A percentile compares a stretch with the other conserved stretches of the same genome.
phyloP scores from a whole-genome alignment of 2,888 invertebrate species.

The Hemistola chrysoprasaria region DNA sequence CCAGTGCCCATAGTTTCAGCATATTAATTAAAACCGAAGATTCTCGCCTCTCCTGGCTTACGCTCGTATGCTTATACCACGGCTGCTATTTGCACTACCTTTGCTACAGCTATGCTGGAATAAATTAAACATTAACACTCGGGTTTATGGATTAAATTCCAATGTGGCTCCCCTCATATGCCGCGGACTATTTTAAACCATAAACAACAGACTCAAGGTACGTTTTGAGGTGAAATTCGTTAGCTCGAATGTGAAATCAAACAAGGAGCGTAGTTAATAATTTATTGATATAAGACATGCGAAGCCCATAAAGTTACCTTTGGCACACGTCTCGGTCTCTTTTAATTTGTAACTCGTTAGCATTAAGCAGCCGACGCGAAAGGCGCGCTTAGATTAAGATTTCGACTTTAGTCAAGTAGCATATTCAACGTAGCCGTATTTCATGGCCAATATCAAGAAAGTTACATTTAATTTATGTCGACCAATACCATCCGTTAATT shows the following conservation, averaged over 20 bases:
- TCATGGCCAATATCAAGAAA: constrained; percentile 44
- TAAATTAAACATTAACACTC: constrained; percentile 63
- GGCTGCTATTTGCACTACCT: constrained; percentile 51
- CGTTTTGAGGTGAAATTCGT: constrained; percentile 57
- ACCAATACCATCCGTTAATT: constrained; percentile 37
- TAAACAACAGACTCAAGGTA: constrained; percentile 58
- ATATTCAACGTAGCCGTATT: constrained; percentile 45
- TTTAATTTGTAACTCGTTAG: constrained; percentile 81
- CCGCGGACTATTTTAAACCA: constrained; percentile 53
- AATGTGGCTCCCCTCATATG: constrained; percentile 37
- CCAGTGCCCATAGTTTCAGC: constrained; percentile 58
- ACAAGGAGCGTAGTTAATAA: constrained; percentile 79
- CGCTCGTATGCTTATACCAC: constrained; percentile 62
- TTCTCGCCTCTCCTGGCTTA: constrained; percentile 69
- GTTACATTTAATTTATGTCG: constrained; percentile 41
- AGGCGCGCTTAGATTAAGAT: constrained; percentile 65
- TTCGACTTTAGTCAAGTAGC: constrained; percentile 49
- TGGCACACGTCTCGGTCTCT: constrained; percentile 77
- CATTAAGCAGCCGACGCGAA: constrained; percentile 55
- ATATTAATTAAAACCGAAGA: constrained; percentile 78
- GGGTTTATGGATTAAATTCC: constrained; percentile 65
- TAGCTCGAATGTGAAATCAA: constrained; percentile 73
- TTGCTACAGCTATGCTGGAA: constrained; percentile 41
- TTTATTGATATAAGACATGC: constrained; percentile 82
- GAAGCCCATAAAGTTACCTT: constrained; percentile 80